Evolutionary conservation across 1,140 invertebrate genomes (phyloP).

Genomic region (Zeugodacus cucurbitae): DNA sequence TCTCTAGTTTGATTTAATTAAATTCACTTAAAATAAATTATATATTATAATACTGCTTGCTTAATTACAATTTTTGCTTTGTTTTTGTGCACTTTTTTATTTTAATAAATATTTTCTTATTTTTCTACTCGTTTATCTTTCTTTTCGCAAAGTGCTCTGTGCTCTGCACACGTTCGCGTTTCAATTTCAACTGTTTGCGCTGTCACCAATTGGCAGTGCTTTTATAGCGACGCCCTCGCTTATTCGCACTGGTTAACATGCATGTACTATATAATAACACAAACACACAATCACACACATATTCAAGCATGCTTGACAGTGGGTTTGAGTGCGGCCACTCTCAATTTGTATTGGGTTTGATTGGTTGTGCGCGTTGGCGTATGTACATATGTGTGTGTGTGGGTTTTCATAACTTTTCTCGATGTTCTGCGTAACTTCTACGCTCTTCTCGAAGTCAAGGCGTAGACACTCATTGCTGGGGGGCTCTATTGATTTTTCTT

Average conservation of each 20-base stretch:
- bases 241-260: background rate
- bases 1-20: background rate
- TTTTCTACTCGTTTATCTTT: background rate
- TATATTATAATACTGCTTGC: background rate
- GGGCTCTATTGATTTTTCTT: slow-evolving; percentile 26
- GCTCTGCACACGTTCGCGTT: background rate
- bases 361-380: slow-evolving; percentile 30
- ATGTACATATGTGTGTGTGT: background rate
- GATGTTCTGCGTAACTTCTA: slow-evolving; percentile 24
- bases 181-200: slow-evolving; percentile 30
- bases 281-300: background rate
- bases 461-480: background rate
- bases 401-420: background rate
- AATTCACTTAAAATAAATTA: background rate
- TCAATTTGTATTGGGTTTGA: background rate
- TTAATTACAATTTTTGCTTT: background rate
- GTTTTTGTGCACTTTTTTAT: background rate
- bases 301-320: background rate
- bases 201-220: background rate
- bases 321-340: background rate
- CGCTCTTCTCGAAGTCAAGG: background rate
- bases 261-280: background rate
- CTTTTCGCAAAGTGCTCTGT: background rate
- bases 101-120: background rate
- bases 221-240: slow-evolving; percentile 14